Conservation (phyloP, 2,888 invertebrate species). For the Leucophenga maculata region DNA sequence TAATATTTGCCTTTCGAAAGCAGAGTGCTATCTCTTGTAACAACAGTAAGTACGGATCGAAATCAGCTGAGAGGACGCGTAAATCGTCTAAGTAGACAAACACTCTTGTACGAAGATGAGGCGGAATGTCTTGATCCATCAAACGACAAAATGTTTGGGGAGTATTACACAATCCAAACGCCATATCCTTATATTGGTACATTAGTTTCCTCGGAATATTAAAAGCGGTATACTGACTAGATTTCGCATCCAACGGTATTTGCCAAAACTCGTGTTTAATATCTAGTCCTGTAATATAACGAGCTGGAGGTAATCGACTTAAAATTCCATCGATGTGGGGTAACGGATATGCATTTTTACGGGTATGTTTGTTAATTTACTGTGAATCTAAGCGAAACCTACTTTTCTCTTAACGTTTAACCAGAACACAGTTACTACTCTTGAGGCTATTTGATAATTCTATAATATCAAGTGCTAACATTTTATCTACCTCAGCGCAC, state of each 20-base stretch:
- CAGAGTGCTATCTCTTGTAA: slow-evolving; percentile 15
- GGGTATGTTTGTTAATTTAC: slow-evolving; percentile 49
- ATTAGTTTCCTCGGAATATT: slow-evolving; percentile 40
- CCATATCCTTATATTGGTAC: slow-evolving; percentile 33
- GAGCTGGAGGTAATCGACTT: slow-evolving; percentile 37
- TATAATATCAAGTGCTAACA: slow-evolving; percentile 38
- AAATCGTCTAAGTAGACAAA: slow-evolving; percentile 30
- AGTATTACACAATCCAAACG: slow-evolving; percentile 31
- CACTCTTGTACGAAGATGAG: slow-evolving; percentile 2
- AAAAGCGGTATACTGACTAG: slow-evolving; percentile 43
- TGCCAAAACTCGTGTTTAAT: slow-evolving; percentile 29
- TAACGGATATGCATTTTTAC: slow-evolving; percentile 40
- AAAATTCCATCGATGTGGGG: slow-evolving; percentile 7
- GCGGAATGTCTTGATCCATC: slow-evolving; percentile 28
- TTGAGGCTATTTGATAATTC: slow-evolving; percentile 52
- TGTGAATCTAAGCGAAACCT: slow-evolving; percentile 52
- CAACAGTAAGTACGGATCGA: background rate
- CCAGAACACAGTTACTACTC: slow-evolving; percentile 51
- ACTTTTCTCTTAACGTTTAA: slow-evolving; percentile 37
- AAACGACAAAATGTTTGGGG: slow-evolving; percentile 28
- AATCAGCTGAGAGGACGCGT: slow-evolving; percentile 18
- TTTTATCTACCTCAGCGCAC: background rate
- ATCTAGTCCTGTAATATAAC: slow-evolving; percentile 46
- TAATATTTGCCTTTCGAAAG: slow-evolving; percentile 17
- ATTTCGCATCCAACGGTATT: slow-evolving; percentile 21